phyloP scores from a whole-genome alignment of 2,113 vertebrate genomes.

The Silurus meridionalis region DNA sequence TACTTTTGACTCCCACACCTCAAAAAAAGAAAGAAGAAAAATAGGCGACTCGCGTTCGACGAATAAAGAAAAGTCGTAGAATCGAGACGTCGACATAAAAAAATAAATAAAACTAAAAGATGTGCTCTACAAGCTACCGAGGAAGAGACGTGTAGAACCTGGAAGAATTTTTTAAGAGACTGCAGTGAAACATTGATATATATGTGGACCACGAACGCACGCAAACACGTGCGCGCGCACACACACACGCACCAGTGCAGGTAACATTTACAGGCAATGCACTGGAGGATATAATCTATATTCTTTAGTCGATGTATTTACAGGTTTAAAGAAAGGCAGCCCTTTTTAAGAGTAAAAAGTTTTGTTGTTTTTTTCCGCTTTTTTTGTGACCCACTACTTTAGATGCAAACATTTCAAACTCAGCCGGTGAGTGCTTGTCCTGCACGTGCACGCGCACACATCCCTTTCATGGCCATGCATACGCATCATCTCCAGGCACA shows the following conservation, averaged over 20 bases:
- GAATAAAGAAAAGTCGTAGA: neutral
- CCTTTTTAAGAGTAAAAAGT: constrained; percentile 85
- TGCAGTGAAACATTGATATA: constrained; percentile 29
- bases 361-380: constrained; percentile 48
- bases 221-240: constrained; percentile 29
- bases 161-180: constrained; percentile 49
- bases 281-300: constrained; percentile 71
- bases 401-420: constrained; percentile 61
- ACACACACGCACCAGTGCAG: constrained; percentile 67
- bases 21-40: constrained; percentile 6
- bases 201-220: constrained; percentile 15
- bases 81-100: constrained; percentile 45
- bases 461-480: constrained; percentile 32
- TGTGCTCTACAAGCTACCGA: constrained; percentile 38
- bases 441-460: constrained; percentile 53
- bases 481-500: constrained; percentile 55
- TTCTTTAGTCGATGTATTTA: constrained; percentile 77
- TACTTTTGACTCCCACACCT: constrained; percentile 62
- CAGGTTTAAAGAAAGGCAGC: constrained; percentile 82
- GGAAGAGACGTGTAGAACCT: constrained; percentile 52
- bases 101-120: constrained; percentile 50
- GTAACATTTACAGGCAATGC: constrained; percentile 77
- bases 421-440: constrained; percentile 50
- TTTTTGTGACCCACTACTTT: constrained; percentile 75
- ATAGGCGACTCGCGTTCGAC: constrained; percentile 39